A percentile compares a stretch with the other conserved stretches of the same genome.
These are phyloP conservation scores for Diaprepes abbreviatus DNA, from an alignment of 2,888 invertebrate species.

Conservation along the genomic window DNA sequence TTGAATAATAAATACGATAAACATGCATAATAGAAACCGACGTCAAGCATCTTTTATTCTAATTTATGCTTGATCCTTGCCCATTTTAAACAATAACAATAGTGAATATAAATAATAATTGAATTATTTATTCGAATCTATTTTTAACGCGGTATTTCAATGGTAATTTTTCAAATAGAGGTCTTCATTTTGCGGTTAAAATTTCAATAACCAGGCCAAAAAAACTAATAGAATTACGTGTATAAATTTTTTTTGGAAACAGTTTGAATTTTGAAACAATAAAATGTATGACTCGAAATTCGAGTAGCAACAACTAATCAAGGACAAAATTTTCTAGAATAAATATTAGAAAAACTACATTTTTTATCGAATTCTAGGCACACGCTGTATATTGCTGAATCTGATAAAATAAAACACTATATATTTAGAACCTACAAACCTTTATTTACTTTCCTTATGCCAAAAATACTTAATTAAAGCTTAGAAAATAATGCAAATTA, in stretches of 20 bases:
- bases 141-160: background rate
- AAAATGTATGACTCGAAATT: too few relatives aligned
- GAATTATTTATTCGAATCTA: background rate
- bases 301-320: too few relatives aligned
- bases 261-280: too few relatives aligned
- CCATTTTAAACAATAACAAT: background rate
- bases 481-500: background rate
- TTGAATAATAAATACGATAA: too few relatives aligned
- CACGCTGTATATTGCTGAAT: too few relatives aligned
- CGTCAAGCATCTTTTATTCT: background rate
- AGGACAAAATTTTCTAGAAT: too few relatives aligned
- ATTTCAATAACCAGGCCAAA: too few relatives aligned
- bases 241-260: too few relatives aligned
- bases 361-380: too few relatives aligned
- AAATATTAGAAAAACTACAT: too few relatives aligned
- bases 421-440: background rate
- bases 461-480: constrained; percentile 4
- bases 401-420: background rate
- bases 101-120: background rate
- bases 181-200: background rate
- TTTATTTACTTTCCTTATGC: constrained; percentile 3
- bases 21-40: background rate
- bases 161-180: background rate
- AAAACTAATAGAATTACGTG: too few relatives aligned
- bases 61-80: constrained; percentile 4